Evolutionary conservation across 2,113 vertebrate species (phyloP).

Genomic region (Pelodiscus sinensis): DNA sequence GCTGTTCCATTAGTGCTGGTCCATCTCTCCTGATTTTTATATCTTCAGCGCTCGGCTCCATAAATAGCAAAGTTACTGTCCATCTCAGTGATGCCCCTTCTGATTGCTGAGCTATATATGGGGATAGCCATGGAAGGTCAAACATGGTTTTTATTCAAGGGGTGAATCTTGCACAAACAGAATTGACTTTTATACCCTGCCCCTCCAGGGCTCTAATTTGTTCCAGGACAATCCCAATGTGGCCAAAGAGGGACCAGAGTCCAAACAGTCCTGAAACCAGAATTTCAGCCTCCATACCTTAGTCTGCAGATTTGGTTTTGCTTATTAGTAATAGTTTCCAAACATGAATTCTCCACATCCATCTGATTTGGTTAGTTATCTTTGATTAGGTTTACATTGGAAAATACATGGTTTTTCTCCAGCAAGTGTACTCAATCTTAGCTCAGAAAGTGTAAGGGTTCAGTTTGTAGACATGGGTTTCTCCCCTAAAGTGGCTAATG

Average conservation of each 20-base stretch:
- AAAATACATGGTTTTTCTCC: not conserved
- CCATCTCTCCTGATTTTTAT: not conserved
- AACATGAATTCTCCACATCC: not conserved
- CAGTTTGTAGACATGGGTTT: not conserved
- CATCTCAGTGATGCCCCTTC: not conserved
- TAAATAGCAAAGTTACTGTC: not conserved
- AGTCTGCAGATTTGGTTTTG: not conserved
- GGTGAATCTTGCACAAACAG: not conserved
- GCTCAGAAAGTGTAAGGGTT: accelerated
- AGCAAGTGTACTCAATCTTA: accelerated
- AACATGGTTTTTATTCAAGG: not conserved
- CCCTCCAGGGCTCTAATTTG: not conserved
- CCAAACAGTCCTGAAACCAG: not conserved
- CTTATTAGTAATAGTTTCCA: not conserved
- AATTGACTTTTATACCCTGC: not conserved
- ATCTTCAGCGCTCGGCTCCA: not conserved
- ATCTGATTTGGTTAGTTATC: not conserved
- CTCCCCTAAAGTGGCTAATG: not conserved
- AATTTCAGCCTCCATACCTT: not conserved
- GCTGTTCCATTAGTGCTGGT: not conserved
- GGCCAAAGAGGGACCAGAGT: not conserved
- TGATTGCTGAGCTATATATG: not conserved
- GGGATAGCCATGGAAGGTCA: not conserved
- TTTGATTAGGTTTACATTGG: not conserved
- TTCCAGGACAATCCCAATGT: not conserved